phyloP scores from a whole-genome alignment of 35 echinoderm and acorn worm species.

The Acanthaster planci region DNA sequence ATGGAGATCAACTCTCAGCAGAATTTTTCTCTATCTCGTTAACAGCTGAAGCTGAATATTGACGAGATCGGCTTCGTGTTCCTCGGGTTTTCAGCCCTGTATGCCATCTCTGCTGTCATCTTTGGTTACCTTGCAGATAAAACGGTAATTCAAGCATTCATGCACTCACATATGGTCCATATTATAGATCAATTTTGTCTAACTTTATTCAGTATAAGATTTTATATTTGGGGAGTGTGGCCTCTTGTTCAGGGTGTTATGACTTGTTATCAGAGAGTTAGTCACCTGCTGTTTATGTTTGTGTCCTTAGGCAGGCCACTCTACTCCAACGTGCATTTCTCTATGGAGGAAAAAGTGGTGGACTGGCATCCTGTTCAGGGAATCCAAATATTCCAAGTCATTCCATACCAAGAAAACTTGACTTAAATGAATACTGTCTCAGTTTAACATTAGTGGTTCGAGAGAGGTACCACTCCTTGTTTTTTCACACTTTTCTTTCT shows the following conservation, averaged over 20 bases:
- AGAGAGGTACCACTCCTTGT: not conserved
- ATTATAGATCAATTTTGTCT: not conserved
- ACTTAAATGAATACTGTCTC: too few species aligned
- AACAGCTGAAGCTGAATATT: not conserved
- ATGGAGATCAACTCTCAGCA: not conserved
- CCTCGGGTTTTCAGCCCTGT: not conserved
- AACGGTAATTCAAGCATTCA: not conserved
- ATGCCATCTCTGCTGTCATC: not conserved
- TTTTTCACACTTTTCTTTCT: not conserved
- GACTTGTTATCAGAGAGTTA: too few species aligned
- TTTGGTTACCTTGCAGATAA: not conserved
- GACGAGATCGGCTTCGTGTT: not conserved
- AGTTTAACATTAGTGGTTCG: not conserved
- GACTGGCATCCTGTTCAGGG: too few species aligned
- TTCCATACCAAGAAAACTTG: too few species aligned
- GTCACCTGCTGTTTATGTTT: too few species aligned
- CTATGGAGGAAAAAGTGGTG: too few species aligned
- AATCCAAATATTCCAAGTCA: too few species aligned
- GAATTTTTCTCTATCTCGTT: not conserved
- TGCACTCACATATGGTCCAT: not conserved
- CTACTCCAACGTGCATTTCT: too few species aligned
- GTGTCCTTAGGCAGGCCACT: too few species aligned
- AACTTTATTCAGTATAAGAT: not conserved
- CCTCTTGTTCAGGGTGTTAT: too few species aligned
- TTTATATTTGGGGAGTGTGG: too few species aligned